Evolutionary conservation across 2,113 vertebrate genomes (phyloP), one percentile per base, ranked within the genome.

Genomic region (Taurulus bubalis): DNA sequence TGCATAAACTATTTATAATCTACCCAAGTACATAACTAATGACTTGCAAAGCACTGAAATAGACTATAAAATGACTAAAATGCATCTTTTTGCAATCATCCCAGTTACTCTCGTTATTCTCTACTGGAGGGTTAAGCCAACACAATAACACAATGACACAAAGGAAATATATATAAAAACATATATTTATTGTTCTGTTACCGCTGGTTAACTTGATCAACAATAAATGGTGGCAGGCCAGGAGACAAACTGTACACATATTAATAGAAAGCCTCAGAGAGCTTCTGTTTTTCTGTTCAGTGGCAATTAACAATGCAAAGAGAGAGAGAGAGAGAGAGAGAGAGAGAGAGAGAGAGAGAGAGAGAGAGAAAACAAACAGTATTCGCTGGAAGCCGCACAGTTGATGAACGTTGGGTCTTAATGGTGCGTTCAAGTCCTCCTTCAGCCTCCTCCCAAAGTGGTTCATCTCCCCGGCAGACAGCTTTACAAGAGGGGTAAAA

Each of bases 151-250:
- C 62, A 73, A 58, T 5, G 24, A 65, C 71, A 87, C 85, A 80
- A 42, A 8, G 38, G 32, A 60, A 75, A 56, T 80, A 60, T 93
- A 58, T 93, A 92, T 94, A 95, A 95, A 95, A 95, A 95, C 92
- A 95, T 93, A 94, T 88, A 95, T 94, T 95, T 94, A 94, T 95
- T 92, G 90, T 92, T 94, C 91, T 89, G 90, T 94, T 94, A 95
- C 91, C 83, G 88, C 85, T 85, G 88, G 93, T 91, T 94, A 94
- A 94, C 80, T 93, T 90, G 79, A 85, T 93, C 85, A 90, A 93
- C 93, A 95, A 91, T 91, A 83, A 85, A 87, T 79, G 88, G 79
- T 72, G 62, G 85, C 74, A 80, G 77, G 90, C 89, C 90, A 89
- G 81, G 78, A 90, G 84, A 92, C 90, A 90, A 75, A 94, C 83